Conservation (phyloP, 2,797 vertebrate genomes). For the Scolopax bukidnonensis region DNA sequence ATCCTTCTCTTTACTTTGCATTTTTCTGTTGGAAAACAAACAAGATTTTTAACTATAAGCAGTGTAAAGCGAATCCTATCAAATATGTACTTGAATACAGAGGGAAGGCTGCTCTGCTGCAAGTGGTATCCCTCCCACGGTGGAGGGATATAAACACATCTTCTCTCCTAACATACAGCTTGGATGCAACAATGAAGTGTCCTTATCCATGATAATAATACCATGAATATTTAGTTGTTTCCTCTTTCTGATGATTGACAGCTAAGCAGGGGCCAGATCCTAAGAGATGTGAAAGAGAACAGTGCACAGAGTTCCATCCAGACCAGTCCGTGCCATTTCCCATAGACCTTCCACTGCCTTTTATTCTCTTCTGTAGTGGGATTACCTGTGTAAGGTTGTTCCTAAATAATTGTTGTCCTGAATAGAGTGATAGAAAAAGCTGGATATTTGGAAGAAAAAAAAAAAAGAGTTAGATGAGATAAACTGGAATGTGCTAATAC, state of each 20-base stretch:
- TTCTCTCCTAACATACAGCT: not conserved
- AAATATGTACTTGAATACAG: not conserved
- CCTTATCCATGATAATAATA: not conserved
- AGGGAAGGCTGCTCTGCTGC: not conserved
- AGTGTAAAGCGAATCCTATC: not conserved
- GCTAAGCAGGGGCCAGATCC: not conserved
- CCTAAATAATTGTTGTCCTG: not conserved
- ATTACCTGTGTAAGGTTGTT: not conserved
- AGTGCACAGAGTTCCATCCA: not conserved
- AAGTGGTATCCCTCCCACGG: not conserved
- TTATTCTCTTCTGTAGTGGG: not conserved
- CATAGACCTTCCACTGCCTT: not conserved
- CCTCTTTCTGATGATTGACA: not conserved
- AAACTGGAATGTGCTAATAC: not conserved
- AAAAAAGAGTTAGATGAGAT: not conserved
- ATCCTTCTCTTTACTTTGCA: not conserved
- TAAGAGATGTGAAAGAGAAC: not conserved
- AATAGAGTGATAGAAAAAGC: not conserved
- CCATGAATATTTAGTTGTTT: not conserved
- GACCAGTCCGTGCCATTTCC: not conserved
- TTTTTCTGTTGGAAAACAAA: not conserved
- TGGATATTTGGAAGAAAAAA: not conserved
- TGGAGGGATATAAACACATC: not conserved
- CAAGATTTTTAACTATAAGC: not conserved
- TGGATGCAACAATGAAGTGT: not conserved